Evolutionary conservation across 2,797 vertebrate species (phyloP).

Genomic region (Tiaroga cobitis): DNA sequence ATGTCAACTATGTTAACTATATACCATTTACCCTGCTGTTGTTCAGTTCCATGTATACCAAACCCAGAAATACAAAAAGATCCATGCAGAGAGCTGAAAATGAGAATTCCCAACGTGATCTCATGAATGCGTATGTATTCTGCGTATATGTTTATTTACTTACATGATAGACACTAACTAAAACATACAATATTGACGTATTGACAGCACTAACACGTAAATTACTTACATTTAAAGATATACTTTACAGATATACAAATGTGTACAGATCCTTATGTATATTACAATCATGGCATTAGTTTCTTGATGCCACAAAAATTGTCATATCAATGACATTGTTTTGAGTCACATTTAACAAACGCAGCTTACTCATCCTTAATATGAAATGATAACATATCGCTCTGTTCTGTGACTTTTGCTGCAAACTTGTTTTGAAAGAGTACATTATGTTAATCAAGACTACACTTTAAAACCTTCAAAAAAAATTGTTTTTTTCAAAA

Average conservation of each 20-base stretch:
- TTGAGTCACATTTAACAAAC: background rate
- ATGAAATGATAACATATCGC: background rate
- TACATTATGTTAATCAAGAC: background rate
- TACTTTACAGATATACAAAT: background rate
- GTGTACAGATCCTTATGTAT: background rate
- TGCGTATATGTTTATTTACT: background rate
- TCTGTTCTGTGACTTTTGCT: background rate
- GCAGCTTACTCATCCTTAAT: background rate
- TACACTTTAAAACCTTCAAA: background rate
- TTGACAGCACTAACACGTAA: background rate
- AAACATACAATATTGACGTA: background rate
- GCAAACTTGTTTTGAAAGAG: background rate
- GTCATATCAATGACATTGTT: background rate
- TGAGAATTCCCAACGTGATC: background rate
- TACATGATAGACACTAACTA: background rate
- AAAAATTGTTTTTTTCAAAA: too few species aligned
- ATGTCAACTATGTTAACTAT: background rate
- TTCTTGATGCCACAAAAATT: background rate
- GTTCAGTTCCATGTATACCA: background rate
- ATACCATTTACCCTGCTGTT: background rate
- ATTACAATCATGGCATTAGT: background rate
- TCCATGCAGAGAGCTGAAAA: background rate
- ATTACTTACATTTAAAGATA: background rate
- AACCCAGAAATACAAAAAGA: conserved; percentile 6
- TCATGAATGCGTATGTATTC: background rate